phyloP scores from a whole-genome alignment of 2,797 vertebrate species.

The Heteromormyrus szaboi region DNA sequence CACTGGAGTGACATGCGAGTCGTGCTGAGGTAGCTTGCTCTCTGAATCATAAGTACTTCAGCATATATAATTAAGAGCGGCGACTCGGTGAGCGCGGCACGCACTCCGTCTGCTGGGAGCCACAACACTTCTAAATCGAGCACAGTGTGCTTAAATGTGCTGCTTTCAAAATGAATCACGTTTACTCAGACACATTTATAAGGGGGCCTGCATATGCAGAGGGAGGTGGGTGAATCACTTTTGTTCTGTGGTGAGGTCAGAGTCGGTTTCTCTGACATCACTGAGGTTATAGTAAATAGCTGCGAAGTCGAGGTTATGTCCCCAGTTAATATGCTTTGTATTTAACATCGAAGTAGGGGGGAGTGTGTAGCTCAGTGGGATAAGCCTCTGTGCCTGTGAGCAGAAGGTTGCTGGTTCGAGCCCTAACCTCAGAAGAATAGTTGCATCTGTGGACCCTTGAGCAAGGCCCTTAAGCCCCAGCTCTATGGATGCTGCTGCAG shows the following conservation, averaged over 20 bases:
- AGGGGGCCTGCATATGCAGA: neutral
- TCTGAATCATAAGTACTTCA: neutral
- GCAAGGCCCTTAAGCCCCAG: neutral
- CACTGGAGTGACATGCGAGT: neutral
- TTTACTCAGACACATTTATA: conserved; percentile 8
- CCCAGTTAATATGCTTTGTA: neutral
- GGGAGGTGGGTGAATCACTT: neutral
- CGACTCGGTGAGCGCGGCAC: neutral
- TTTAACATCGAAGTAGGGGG: neutral
- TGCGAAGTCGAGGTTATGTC: neutral
- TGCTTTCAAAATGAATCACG: neutral
- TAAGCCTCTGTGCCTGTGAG: neutral
- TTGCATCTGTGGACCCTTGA: neutral
- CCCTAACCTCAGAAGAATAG: neutral
- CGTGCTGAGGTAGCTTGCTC: neutral
- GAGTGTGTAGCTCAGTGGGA: neutral
- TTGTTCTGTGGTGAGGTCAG: neutral
- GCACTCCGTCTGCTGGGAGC: neutral
- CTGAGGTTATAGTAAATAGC: neutral
- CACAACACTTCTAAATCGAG: neutral
- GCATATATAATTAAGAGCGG: neutral
- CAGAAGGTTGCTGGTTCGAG: neutral
- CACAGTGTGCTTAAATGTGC: neutral
- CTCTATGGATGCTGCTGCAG: neutral
- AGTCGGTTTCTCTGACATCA: neutral